Evolutionary conservation across 64 coral and sea anemone genomes (phyloP), one percentile per base, ranked within the genome.

Genomic region (Stichodactyla helianthus): DNA sequence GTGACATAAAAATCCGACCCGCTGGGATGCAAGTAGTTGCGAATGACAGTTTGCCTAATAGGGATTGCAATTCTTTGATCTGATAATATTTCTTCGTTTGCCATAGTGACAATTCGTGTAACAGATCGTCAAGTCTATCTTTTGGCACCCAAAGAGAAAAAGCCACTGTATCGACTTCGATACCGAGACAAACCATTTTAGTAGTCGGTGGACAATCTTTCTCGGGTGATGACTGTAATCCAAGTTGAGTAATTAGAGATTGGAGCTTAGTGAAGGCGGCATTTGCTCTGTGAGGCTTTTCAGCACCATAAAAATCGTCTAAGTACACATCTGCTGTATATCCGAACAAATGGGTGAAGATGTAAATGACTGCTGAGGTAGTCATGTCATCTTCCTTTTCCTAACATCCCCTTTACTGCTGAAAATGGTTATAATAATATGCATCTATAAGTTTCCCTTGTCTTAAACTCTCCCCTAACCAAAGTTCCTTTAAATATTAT

Each of bases 121-220:
- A 17, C 52, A 87, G 25, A 56, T 87, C 83, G 20, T 55, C 68
- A 52, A 87, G 44, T 11, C 85, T 6, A 3, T 15, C 53, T 74
- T 52, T 8, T 54, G 85, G 85, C 52, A 87, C 67, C 50, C 71
- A 6, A 13, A 87, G 65, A 22, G 67, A 54, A 14, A 87, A 74
- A 6, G 51, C 20, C 19, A 26, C 68, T 10, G 85, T 87, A 50
- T 87, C 85, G 14, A 87, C 52, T 7, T 74, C 50, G 71, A 87
- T 76, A 0, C 85, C 85, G 16, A 87, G 25, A 70, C 85, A 87
- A 77, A 77, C 76, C 85, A 87, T 86, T 6, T 50, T 74, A 2
- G 85, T 76, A 5, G 67, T 51, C 52, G 86, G 86, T 0, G 10
- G 50, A 11, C 67, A 87, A 44, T 87, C 86, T 53, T 87, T 87